phyloP scores from a whole-genome alignment of 2,888 invertebrate species.

The Heliconius charithonia region DNA sequence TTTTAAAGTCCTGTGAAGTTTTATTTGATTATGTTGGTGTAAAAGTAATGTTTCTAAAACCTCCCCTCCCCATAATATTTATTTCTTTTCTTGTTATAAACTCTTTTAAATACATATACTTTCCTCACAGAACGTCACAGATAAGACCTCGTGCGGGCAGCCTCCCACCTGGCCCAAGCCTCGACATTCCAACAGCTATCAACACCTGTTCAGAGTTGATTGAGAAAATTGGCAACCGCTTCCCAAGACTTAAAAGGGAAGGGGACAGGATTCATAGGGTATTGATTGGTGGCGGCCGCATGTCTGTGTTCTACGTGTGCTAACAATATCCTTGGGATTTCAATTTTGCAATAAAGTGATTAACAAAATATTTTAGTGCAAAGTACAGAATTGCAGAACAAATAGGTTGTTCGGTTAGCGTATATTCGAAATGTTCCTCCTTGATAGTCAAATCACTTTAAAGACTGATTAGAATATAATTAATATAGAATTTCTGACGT shows the following conservation, averaged over 20 bases:
- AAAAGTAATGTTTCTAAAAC: background rate
- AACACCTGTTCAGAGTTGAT: slow-evolving; percentile 72
- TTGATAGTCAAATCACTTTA: too few species aligned
- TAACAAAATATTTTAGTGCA: background rate
- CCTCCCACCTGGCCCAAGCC: slow-evolving; percentile 62
- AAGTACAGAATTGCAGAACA: background rate
- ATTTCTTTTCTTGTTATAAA: too few species aligned
- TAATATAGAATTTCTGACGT: too few species aligned
- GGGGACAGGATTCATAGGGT: slow-evolving; percentile 86
- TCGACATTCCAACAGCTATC: slow-evolving; percentile 54
- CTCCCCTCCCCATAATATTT: background rate
- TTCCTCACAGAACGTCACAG: slow-evolving; percentile 56
- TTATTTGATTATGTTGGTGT: too few species aligned
- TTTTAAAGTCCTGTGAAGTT: too few species aligned
- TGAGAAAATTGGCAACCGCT: slow-evolving; percentile 78
- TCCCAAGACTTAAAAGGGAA: slow-evolving; percentile 79
- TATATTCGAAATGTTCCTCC: too few species aligned
- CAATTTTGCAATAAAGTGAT: background rate
- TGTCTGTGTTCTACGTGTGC: slow-evolving; percentile 38
- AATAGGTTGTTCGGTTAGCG: too few species aligned
- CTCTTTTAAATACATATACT: background rate
- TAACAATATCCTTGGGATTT: slow-evolving; percentile 10
- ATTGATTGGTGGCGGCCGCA: slow-evolving; percentile 55
- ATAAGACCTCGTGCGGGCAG: slow-evolving; percentile 72
- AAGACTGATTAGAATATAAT: too few species aligned